A percentile compares a stretch with the other conserved stretches of the same genome.
Conservation (phyloP, 1,140 invertebrate genomes). For the Onthophagus taurus region DNA sequence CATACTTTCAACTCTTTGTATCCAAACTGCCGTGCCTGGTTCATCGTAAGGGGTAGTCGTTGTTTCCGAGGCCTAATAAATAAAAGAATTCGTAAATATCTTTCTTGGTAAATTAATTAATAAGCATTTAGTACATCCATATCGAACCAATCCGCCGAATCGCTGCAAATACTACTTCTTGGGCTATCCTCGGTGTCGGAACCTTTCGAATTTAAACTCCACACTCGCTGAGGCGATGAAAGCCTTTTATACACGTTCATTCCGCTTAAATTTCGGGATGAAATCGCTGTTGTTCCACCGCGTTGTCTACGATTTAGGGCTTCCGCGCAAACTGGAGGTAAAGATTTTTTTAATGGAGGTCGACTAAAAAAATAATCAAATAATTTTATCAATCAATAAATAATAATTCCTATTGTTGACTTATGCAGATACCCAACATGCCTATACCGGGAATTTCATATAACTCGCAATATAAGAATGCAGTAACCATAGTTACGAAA, state of each 20-base stretch:
- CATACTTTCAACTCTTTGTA: constrained; percentile 17
- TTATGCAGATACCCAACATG: too few relatives aligned
- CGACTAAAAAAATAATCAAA: too few relatives aligned
- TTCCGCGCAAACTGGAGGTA: too few relatives aligned
- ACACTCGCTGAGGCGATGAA: constrained; percentile 7
- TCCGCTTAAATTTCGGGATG: constrained; percentile 4
- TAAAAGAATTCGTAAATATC: too few relatives aligned
- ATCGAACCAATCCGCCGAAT: constrained; percentile 5
- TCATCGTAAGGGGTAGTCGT: constrained; percentile 7
- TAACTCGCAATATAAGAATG: too few relatives aligned
- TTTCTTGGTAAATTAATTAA: neutral
- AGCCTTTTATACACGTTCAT: too few relatives aligned
- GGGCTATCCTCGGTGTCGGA: constrained; percentile 16
- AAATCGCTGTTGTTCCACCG: neutral
- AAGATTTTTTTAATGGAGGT: too few relatives aligned
- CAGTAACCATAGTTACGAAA: too few relatives aligned
- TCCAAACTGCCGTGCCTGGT: constrained; percentile 12
- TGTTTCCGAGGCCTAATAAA: too few relatives aligned
- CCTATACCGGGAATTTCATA: too few relatives aligned
- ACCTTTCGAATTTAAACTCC: constrained; percentile 26
- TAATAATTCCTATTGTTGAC: too few relatives aligned
- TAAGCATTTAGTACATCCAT: constrained; percentile 3
- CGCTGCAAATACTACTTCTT: constrained; percentile 5
- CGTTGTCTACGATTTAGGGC: neutral
- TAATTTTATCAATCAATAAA: too few relatives aligned